Evolutionary conservation across 2,797 vertebrate genomes (phyloP), one percentile per base, ranked within the genome.

Genomic region (Acanthopagrus latus): DNA sequence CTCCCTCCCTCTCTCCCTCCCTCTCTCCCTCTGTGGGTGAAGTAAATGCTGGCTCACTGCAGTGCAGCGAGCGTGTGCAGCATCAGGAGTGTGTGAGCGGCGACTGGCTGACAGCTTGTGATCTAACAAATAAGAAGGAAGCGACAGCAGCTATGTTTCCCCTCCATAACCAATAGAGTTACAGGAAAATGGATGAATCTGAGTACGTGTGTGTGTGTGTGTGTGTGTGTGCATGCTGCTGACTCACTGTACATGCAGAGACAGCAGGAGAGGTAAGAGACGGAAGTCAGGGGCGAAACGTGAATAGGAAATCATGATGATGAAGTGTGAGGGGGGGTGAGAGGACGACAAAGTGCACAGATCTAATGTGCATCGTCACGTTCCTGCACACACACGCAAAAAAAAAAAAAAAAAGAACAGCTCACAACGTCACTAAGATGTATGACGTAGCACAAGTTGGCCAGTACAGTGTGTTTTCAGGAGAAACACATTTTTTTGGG

Each of bases 21-120:
- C 3, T 41, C 63, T 43, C 67, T 58, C 69, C 20, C 51, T 23
- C 58, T 46, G 65, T 64, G 47, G 81, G 83, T 94, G 86, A 78
- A 83, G 92, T 92, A 94, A 89, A 79, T 92, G 94, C 93, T 93
- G 95, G 93, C 95, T 96, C 96, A 97, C 96, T 97, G 96, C 96
- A 96, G 95, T 94, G 95, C 94, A 91, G 55, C 91, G 95, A 95
- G 85, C 91, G 91, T 95, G 96, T 95, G 95, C 95, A 95, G 96
- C 94, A 95, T 90, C 89, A 92, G 95, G 94, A 93, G 63, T 64
- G 93, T 94, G 95, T 92, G 95, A 91, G 94, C 82, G 89, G 74
- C 64, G 74, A 74, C 75, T 78, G 81, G 76, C 86, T 83, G 88
- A 65, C 13, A 21, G 64, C 50, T 55, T 60, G 72, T 74, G 78